Evolutionary conservation across 1,140 invertebrate genomes (phyloP), one percentile per base, ranked within the genome.

Genomic region (Bombus pascuorum): DNA sequence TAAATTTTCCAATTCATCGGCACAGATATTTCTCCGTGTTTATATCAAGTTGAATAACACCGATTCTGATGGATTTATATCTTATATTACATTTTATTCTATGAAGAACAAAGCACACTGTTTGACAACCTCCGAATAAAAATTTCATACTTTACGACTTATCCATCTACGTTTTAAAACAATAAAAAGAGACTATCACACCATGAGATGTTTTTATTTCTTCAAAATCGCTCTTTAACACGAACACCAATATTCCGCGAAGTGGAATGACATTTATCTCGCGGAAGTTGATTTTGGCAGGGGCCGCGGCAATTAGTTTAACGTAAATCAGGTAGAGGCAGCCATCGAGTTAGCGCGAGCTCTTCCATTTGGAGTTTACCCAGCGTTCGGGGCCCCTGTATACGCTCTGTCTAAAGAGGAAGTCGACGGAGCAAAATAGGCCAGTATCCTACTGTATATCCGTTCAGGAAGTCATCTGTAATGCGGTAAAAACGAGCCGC

Each of bases 311-410:
- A 81, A 81, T 81, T 81, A 81, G 70, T 81, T 62, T 59, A 73
- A 72, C 80, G 80, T n/a, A 62, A 73, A 73, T 73, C 68, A 81
- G 53, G 53, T 62, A 18, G 28, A 71, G 34, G 25, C 44, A 37
- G 34, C 53, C 47, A 44, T 72, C 47, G 28, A 57, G 53, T 73
- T 73, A 81, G n/a, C 37, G 28, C 80, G 53, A 62, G 70, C 80
- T 81, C 34, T 81, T 65, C 80, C 70, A 81, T 81, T 81, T 81
- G 80, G 53, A 81, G 37, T 81, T 81, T 81, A 73, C 80, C 47
- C 80, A 73, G 73, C 70, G 70, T 42, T 44, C 80, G 18, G n/a
- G 12, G 47, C 32, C 68, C 39, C n/a, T 18, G 34, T n/a, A 28
- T 5, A 32, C 28, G 12, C 9, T 28, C 18, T 22, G 70, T 53